Percentiles rank a stretch among this genome's conserved stretches.
Evolutionary conservation across 2,888 invertebrate species (phyloP).

Genomic region (Pseudanteris insignis): DNA sequence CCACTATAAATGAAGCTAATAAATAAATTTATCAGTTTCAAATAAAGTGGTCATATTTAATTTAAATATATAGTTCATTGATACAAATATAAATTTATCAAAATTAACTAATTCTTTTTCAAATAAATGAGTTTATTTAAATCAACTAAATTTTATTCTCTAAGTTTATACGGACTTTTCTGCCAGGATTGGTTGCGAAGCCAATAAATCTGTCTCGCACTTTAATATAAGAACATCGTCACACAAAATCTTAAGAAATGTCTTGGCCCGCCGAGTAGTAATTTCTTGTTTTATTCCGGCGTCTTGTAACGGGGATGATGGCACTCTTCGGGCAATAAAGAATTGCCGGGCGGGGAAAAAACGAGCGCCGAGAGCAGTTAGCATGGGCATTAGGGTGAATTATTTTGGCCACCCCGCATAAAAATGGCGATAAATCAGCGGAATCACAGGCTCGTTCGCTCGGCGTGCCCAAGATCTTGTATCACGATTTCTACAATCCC

Average conservation of each 20-base stretch:
- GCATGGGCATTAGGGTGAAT: constrained; percentile 65
- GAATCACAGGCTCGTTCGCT: constrained; percentile 54
- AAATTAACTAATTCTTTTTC: too few species aligned
- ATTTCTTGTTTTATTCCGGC: constrained; percentile 33
- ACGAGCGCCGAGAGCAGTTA: constrained; percentile 58
- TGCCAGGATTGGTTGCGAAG: too few species aligned
- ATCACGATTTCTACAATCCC: constrained; percentile 47
- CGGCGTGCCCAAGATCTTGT: constrained; percentile 51
- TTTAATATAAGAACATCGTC: constrained; percentile 22
- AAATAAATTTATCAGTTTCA: too few species aligned
- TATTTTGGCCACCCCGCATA: constrained; percentile 61
- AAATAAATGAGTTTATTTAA: too few species aligned
- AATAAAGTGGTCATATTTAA: too few species aligned
- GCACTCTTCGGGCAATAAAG: constrained; percentile 59
- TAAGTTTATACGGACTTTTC: too few species aligned
- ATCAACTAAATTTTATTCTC: too few species aligned
- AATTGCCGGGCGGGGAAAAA: constrained; percentile 50
- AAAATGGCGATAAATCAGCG: constrained; percentile 62
- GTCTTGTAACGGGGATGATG: constrained; percentile 43
- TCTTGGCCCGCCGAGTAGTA: constrained; percentile 27
- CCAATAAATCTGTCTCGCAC: constrained; percentile 35
- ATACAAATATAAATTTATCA: too few species aligned
- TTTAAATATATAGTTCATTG: too few species aligned
- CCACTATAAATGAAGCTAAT: too few species aligned
- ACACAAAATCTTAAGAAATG: constrained; percentile 35